Evolutionary conservation across 2,888 invertebrate genomes (phyloP).

Genomic region (Aporophyla nigra): DNA sequence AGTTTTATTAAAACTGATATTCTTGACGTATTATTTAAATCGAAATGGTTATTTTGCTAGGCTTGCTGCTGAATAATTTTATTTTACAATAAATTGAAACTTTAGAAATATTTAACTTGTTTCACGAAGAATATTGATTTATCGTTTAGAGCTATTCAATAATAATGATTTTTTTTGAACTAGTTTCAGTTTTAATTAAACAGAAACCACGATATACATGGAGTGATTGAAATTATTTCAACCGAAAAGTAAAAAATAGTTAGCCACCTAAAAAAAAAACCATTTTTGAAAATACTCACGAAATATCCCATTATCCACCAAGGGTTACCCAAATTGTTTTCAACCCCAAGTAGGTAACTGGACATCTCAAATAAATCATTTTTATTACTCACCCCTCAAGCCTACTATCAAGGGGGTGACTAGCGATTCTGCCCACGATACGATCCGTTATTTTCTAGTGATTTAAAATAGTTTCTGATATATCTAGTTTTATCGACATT

Average conservation of each 20-base stretch:
- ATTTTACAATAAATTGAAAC: background rate
- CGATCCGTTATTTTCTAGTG: conserved; percentile 74
- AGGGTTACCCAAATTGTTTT: conserved; percentile 87
- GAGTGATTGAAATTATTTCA: background rate
- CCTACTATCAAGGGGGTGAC: conserved; percentile 80
- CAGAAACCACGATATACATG: background rate
- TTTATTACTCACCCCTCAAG: conserved; percentile 83
- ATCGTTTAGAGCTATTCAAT: background rate
- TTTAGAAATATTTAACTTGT: too few relatives aligned
- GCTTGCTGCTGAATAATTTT: background rate
- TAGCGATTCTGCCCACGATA: conserved; percentile 78
- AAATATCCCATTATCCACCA: conserved; percentile 76
- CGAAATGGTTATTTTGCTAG: background rate
- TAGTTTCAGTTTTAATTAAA: background rate
- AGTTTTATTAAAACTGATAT: conserved; percentile 18
- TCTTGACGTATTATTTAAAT: conserved; percentile 21
- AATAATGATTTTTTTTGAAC: background rate
- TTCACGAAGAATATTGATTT: background rate
- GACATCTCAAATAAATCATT: conserved; percentile 89
- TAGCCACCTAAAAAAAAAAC: conserved; percentile 15
- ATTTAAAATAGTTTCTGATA: conserved; percentile 83
- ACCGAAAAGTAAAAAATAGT: conserved; percentile 9
- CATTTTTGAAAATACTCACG: conserved; percentile 55
- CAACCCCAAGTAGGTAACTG: conserved; percentile 84
- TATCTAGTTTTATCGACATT: conserved; percentile 78